Evolutionary conservation across 2,113 vertebrate genomes (phyloP).

Genomic region (Carettochelys insculpta): DNA sequence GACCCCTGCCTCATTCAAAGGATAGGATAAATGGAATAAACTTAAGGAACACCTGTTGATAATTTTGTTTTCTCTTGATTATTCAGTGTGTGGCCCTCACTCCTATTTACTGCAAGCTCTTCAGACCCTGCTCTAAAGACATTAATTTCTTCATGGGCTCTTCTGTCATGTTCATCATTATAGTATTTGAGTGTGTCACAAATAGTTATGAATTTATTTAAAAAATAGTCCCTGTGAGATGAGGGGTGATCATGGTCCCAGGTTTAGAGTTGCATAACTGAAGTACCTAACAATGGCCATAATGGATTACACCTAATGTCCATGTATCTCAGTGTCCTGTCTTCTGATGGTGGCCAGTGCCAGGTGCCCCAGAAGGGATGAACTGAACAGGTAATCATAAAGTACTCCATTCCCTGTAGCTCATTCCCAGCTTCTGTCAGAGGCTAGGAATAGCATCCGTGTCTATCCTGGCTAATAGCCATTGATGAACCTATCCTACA

Average conservation of each 20-base stretch:
- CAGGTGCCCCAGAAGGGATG: too few relatives aligned
- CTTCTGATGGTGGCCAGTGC: too few relatives aligned
- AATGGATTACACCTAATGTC: too few relatives aligned
- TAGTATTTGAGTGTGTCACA: not conserved
- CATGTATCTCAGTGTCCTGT: too few relatives aligned
- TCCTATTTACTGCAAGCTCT: not conserved
- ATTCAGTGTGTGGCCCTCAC: not conserved
- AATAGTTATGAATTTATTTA: not conserved
- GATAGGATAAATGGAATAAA: rapidly evolving
- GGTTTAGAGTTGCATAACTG: not conserved
- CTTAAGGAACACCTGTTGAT: not conserved
- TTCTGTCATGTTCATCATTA: not conserved
- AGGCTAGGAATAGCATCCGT: too few relatives aligned
- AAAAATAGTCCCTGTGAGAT: not conserved
- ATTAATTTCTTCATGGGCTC: not conserved
- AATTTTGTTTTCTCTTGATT: not conserved
- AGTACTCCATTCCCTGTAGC: too few relatives aligned
- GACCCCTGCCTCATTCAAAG: not conserved
- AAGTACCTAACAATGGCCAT: not conserved
- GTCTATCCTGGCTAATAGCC: too few relatives aligned
- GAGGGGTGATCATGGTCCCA: too few relatives aligned
- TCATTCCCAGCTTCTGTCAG: too few relatives aligned
- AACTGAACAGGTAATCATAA: too few relatives aligned
- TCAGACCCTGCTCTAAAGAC: not conserved
- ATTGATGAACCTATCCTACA: too few relatives aligned